phyloP scores from a whole-genome alignment of 1,140 invertebrate species.

The Drosophila sp. region DNA sequence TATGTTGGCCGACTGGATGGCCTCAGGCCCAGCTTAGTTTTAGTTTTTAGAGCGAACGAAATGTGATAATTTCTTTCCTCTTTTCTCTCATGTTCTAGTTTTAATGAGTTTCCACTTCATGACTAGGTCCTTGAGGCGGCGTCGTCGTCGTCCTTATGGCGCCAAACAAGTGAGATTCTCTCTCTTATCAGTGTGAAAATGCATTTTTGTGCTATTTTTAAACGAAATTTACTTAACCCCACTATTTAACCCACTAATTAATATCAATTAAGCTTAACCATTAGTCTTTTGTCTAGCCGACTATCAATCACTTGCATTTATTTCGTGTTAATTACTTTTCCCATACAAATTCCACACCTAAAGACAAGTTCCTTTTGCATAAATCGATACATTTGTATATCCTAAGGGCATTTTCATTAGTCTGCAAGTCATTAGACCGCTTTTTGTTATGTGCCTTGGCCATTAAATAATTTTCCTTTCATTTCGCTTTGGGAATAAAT shows the following conservation, averaged over 20 bases:
- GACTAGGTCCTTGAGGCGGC: conserved; percentile 61
- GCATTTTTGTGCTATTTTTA: conserved; percentile 33
- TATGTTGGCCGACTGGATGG: conserved; percentile 31
- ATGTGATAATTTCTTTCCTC: conserved; percentile 55
- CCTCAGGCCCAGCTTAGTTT: conserved; percentile 32
- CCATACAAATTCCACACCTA: conserved; percentile 35
- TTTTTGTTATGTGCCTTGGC: conserved; percentile 38
- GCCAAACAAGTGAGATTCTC: conserved; percentile 51
- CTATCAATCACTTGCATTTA: conserved; percentile 62
- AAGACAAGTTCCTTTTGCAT: conserved; percentile 22
- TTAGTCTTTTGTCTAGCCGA: conserved; percentile 39
- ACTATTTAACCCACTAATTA: not conserved
- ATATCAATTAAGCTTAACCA: conserved; percentile 24
- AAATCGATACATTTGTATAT: conserved; percentile 24
- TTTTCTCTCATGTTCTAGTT: conserved; percentile 68
- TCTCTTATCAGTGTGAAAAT: conserved; percentile 37
- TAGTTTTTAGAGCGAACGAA: conserved; percentile 29
- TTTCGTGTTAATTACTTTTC: conserved; percentile 64
- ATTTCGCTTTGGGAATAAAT: conserved; percentile 2
- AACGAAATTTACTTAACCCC: conserved; percentile 20
- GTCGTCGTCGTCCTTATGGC: conserved; percentile 47
- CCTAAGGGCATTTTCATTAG: conserved; percentile 63
- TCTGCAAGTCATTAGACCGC: conserved; percentile 67
- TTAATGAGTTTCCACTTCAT: conserved; percentile 75
- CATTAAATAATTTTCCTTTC: conserved; percentile 60